Base-by-base conservation (phyloP, 2,113 vertebrate species). In the Trinectes maculatus region DNA sequence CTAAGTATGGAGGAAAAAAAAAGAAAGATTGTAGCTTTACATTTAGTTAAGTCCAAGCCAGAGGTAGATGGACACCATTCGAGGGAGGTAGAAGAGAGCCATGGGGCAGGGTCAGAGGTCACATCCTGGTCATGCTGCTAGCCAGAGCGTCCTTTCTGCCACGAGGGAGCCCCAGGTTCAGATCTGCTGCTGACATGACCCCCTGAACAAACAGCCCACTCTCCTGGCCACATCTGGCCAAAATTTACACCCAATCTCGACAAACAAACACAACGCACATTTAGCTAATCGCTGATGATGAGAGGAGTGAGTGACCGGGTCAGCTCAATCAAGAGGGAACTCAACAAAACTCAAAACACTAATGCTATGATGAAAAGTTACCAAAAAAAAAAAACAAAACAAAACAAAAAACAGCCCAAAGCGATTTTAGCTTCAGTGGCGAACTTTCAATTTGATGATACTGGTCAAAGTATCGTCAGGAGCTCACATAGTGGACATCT, bases 231-330 rank as follows among this genome's bases (percentile, higher is more conserved):
- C 93, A 95, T 95, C 93, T 96, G 95, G 93, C 89, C 86, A 74
- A 73, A 89, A 93, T 95, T 96, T 94, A 93, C 93, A 94, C 93
- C 92, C 92, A 93, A 93, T 93, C 80, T 93, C 91, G 90, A 90
- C 91, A 93, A 94, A 92, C 93, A 93, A 89, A 93, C 89, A 80
- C 89, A 60, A 90, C 89, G 87, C 87, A 84, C 91, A 19, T 62
- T 55, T 25, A 28, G 61, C 76, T 75, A 78, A 84, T 78, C 39
- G 47, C 2, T 1, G 7, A 26, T 18, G 69, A 81, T 51, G 72
- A 82, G 67, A 77, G 67, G 56, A 75, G 55, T 21, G 12, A 59
- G 44, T 53, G 75, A 78, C 64, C 56, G 19, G 78, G 76, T 83
- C 69, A 62, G 10, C 37, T 59, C 74, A 59, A 76, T 75, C 73